Evolutionary conservation across 2,888 invertebrate species (phyloP).

Genomic region (Leucophora obtusa): DNA sequence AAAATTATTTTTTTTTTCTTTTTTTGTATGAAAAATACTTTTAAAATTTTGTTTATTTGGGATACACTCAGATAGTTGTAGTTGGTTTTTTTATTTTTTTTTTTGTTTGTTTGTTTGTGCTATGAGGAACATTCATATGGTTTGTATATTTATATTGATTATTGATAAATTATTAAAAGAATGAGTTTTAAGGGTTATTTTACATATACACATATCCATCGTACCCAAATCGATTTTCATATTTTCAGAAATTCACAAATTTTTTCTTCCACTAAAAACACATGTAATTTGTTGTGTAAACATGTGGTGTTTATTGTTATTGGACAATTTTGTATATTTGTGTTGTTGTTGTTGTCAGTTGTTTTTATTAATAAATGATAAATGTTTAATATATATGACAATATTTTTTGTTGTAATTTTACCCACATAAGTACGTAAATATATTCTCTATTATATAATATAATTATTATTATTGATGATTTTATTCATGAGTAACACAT

Average conservation of each 20-base stretch:
- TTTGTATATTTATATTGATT: not conserved
- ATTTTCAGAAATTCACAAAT: conserved; percentile 1
- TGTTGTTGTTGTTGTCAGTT: not conserved
- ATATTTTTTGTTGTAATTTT: not conserved
- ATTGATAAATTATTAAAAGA: conserved; percentile 37
- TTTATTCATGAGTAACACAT: conserved; percentile 53
- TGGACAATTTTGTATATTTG: conserved; percentile 31
- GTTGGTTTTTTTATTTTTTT: too few species aligned
- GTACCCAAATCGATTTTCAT: not conserved
- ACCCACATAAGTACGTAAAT: too few species aligned
- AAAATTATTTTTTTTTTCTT: conserved; percentile 56
- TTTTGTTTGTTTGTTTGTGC: too few species aligned
- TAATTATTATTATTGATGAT: conserved; percentile 51
- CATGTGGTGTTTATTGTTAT: conserved; percentile 62
- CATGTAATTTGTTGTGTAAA: conserved; percentile 43
- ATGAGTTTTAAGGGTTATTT: conserved; percentile 34
- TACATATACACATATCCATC: conserved; percentile 6
- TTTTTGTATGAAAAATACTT: conserved; percentile 38
- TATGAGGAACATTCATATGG: not conserved
- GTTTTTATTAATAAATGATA: conserved; percentile 42
- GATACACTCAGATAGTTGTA: not conserved
- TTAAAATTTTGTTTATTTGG: conserved; percentile 12
- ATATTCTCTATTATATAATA: conserved; percentile 22
- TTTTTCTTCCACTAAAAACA: conserved; percentile 10
- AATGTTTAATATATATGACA: conserved; percentile 45